Evolutionary conservation across 2,888 invertebrate species (phyloP), one percentile per base, ranked within the genome.

Genomic region (Aspidapion aeneum): DNA sequence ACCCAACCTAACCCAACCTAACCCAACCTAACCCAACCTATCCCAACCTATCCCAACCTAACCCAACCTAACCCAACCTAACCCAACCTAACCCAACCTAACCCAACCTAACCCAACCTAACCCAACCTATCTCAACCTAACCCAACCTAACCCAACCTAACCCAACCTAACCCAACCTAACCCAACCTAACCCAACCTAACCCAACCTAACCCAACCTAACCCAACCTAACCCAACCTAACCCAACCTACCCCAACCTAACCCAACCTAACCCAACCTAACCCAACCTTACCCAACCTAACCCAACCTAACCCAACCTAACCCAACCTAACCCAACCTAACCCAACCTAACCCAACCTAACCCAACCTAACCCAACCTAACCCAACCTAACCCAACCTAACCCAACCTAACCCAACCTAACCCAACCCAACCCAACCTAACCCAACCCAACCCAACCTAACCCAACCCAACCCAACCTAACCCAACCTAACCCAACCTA

Each of bases 401-500:
- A 63, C 60, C 63, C 20, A 62, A 63, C 60, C 63, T 50, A 62
- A 57, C 17, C 63, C 17, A 55, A n/a, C n/a, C n/a, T n/a, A n/a
- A n/a, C n/a, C n/a, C n/a, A n/a, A n/a, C n/a, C n/a, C n/a, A n/a
- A n/a, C n/a, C n/a, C n/a, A 55, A 12, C 55, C 16, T 12, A 49
- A 12, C 55, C 9, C 9, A 55, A 12, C 55, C 17, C 9, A 55
- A 12, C 55, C 17, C 9, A 55, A 12, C 55, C 16, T 12, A 49
- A 12, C 55, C 9, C 9, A 55, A 12, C 55, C 17, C 80, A 67
- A 76, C 79, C 1, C 71, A 75, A 2, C 56, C 16, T 12, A 49
- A 63, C 21, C 49, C 63, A 60, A 62, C 65, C 2, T 74, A 78
- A 84, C 0, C 79, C 80, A 60, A 74, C 82, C 0, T 73, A 77